Conservation (phyloP, 2,113 vertebrate species). For the Cryptotis parvus region DNA sequence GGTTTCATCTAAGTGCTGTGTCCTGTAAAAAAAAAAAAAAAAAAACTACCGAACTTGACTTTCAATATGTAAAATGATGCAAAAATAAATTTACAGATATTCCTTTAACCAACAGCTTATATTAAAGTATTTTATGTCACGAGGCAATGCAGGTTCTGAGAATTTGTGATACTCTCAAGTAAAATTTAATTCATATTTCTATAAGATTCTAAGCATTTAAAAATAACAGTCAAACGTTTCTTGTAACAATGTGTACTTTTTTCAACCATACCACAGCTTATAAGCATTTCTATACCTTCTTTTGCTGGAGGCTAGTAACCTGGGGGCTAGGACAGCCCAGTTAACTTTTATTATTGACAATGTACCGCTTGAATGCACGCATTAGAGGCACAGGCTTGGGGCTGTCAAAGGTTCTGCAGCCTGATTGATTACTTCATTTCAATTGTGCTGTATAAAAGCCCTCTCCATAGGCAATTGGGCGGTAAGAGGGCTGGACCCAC, state of each 20-base stretch:
- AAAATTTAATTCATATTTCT: too few relatives aligned
- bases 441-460: not conserved
- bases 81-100: not conserved
- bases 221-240: too few relatives aligned
- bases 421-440: constrained; percentile 47
- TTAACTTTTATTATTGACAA: not conserved
- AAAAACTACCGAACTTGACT: not conserved
- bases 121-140: not conserved
- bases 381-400: not conserved
- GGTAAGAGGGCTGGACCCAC: not conserved
- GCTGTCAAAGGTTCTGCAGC: not conserved
- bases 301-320: not conserved
- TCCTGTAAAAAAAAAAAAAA: constrained; percentile 20
- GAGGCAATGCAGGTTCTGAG: too few relatives aligned
- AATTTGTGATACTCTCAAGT: too few relatives aligned
- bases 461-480: not conserved
- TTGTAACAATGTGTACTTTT: too few relatives aligned
- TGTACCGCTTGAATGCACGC: not conserved
- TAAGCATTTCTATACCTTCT: too few relatives aligned
- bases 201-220: too few relatives aligned
- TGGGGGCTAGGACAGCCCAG: not conserved
- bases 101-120: not conserved
- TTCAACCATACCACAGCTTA: too few relatives aligned
- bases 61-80: not conserved
- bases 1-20: not conserved